phyloP scores from a whole-genome alignment of 2,888 invertebrate genomes.

The Aphrophora alni region DNA sequence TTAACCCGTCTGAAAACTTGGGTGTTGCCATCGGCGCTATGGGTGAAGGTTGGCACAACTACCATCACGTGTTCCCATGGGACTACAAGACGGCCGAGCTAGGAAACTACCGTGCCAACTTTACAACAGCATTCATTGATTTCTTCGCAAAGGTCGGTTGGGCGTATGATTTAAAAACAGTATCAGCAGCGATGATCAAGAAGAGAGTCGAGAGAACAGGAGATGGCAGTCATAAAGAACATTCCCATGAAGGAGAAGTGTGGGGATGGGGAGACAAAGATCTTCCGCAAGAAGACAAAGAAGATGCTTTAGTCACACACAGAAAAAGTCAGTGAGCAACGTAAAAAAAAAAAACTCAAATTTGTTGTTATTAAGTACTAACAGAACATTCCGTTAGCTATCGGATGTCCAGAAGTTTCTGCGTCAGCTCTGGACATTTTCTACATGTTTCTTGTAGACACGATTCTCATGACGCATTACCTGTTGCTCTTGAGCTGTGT shows the following conservation, averaged over 20 bases:
- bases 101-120: constrained; percentile 52
- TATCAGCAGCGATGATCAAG: constrained; percentile 70
- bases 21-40: constrained; percentile 50
- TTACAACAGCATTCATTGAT: constrained; percentile 58
- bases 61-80: constrained; percentile 64
- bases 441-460: not conserved
- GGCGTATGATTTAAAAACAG: constrained; percentile 86
- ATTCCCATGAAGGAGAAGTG: constrained; percentile 64
- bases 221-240: constrained; percentile 69
- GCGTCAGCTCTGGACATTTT: not conserved
- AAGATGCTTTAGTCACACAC: constrained; percentile 48
- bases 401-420: not conserved
- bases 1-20: constrained; percentile 53
- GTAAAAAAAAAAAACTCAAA: not conserved
- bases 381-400: not conserved
- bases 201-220: constrained; percentile 76
- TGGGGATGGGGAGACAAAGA: constrained; percentile 85
- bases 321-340: constrained; percentile 35
- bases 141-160: constrained; percentile 74
- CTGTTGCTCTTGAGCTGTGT: not conserved
- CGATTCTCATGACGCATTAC: no score
- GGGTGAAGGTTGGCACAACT: constrained; percentile 62
- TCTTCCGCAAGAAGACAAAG: constrained; percentile 50
- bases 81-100: constrained; percentile 54
- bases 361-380: not conserved